Percentiles rank a stretch among this genome's conserved stretches.
These are phyloP conservation scores for Nipponia nippon DNA, from an alignment of 2,113 vertebrate species.

Conservation along the genomic window DNA sequence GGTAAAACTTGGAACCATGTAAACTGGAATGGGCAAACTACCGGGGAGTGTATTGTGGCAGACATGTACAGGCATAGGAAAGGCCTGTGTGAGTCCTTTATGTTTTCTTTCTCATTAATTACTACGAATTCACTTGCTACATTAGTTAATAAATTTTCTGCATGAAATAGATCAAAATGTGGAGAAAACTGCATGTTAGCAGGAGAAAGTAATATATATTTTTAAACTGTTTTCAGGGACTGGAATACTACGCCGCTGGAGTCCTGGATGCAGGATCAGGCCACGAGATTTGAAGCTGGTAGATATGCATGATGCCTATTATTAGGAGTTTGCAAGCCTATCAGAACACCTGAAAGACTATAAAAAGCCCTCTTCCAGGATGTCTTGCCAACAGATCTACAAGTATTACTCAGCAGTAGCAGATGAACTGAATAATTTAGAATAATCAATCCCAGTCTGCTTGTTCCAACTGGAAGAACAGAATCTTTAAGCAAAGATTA, in stretches of 20 bases:
- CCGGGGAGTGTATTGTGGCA: not conserved
- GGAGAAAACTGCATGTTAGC: not conserved
- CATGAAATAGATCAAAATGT: not conserved
- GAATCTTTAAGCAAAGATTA: slow-evolving; percentile 38
- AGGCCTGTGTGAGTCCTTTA: not conserved
- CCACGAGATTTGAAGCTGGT: not conserved
- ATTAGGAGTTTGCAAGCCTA: not conserved
- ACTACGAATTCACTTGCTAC: not conserved
- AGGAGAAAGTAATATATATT: not conserved
- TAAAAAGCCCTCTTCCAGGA: not conserved
- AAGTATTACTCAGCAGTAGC: not conserved
- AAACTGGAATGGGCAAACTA: not conserved
- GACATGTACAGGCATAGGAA: not conserved
- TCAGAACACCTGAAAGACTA: not conserved
- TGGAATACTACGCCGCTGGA: not conserved
- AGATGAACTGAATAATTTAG: not conserved
- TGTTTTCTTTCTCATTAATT: not conserved
- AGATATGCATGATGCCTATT: not conserved
- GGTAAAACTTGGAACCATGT: not conserved
- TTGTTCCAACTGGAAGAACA: not conserved
- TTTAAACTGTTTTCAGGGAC: not conserved
- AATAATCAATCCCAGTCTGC: not conserved
- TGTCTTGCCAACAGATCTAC: not conserved
- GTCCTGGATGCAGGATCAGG: not conserved
- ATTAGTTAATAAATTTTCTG: not conserved